A percentile compares a stretch with the other conserved stretches of the same genome.
phyloP scores from a whole-genome alignment of 2,113 vertebrate genomes.

The Echinops telfairi region DNA sequence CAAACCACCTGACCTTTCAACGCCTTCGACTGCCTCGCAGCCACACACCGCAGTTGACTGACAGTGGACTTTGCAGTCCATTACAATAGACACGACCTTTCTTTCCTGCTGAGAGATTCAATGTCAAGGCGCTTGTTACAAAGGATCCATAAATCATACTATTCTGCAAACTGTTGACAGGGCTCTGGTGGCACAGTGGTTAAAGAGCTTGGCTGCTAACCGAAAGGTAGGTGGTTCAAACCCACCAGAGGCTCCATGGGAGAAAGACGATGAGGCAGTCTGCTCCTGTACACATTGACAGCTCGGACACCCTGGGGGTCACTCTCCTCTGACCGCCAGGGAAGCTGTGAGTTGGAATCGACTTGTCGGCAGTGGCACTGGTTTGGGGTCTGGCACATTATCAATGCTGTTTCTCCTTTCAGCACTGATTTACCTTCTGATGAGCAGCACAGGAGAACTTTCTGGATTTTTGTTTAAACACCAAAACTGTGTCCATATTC shows the following conservation, averaged over 20 bases:
- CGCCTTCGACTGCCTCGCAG: not conserved
- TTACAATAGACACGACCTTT: not conserved
- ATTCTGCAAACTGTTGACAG: not conserved
- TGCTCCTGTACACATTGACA: too few relatives aligned
- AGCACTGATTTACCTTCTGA: not conserved
- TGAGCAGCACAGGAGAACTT: not conserved
- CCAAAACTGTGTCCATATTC: constrained; percentile 9
- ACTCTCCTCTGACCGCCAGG: too few relatives aligned
- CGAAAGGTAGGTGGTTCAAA: too few relatives aligned
- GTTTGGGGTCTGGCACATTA: not conserved
- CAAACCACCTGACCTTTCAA: not conserved
- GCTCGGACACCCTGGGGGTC: too few relatives aligned
- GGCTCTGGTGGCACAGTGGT: too few relatives aligned
- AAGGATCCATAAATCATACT: not conserved
- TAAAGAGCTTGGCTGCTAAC: too few relatives aligned
- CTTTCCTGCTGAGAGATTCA: not conserved
- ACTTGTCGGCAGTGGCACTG: too few relatives aligned
- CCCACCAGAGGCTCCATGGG: too few relatives aligned
- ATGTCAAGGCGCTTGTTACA: not conserved
- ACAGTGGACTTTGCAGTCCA: too few relatives aligned
- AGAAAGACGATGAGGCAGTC: too few relatives aligned
- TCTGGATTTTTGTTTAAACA: not conserved
- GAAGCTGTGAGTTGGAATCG: too few relatives aligned
- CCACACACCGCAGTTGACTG: too few relatives aligned
- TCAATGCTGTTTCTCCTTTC: not conserved